Evolutionary conservation across 2,797 vertebrate genomes (phyloP), one percentile per base, ranked within the genome.

Genomic region (Rhinophrynus dorsalis): DNA sequence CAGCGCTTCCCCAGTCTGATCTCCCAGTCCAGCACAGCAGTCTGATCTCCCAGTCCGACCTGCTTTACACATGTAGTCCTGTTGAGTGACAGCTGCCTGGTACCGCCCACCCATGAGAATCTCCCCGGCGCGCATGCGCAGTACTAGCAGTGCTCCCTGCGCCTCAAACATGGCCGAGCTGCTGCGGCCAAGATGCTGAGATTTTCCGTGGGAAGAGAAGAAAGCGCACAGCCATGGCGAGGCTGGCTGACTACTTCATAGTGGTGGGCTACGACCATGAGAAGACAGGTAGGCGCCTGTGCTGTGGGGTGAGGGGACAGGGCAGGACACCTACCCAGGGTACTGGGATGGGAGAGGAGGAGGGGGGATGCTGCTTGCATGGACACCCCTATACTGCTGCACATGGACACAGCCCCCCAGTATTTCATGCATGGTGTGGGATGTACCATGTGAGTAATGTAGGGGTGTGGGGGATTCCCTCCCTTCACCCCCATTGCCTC

Each of bases 121-220:
- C 15, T 20, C 40, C 15, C 40, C 24, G 56, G 75, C 78, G 82
- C 95, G 95, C 95, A 92, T 57, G 96, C 93, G 96, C 93, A 95
- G 51, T 88, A 76, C n/a, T 79, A 59, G 30, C 40, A 56, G 51
- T 17, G 15, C 13, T 38, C 78, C 80, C 81, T 85, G 90, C 83
- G 90, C 89, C 92, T 94, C 93, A 95, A 97, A 98, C 91, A 98
- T 98, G 96, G 96, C 96, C 92, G 96, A 91, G 90, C 88, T 82
- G 90, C 81, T 89, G 82, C 81, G 86, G 87, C 90, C 85, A 95
- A 94, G 93, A 98, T 98, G 96, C 93, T 98, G 94, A 98, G 85
- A 87, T 84, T 85, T 90, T 80, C 85, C 84, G 86, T 76, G 81
- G 84, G 81, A 84, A 77, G 42, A 71, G 74, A 73, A 71, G 75